These are phyloP conservation scores for Campodea augens DNA, from an alignment of 1,140 invertebrate species.

Conservation along the genomic window DNA sequence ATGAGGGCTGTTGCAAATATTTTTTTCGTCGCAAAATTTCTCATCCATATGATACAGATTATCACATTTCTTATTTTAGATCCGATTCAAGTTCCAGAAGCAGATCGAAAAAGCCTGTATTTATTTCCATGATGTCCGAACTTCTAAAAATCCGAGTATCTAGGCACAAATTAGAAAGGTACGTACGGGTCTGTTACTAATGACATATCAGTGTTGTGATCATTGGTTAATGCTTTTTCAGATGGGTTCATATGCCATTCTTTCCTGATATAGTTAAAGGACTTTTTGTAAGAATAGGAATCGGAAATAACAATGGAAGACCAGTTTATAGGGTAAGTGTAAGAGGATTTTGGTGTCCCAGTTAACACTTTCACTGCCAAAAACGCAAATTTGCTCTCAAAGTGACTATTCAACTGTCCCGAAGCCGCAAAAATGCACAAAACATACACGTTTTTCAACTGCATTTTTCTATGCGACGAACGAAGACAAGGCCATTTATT, in stretches of 20 bases:
- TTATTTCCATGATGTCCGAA: slow-evolving; percentile 56
- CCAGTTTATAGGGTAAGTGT: slow-evolving; percentile 64
- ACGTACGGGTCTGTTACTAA: slow-evolving; percentile 9
- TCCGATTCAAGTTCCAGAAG: slow-evolving; percentile 26
- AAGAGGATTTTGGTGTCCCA: background rate
- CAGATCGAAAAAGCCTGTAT: slow-evolving; percentile 34
- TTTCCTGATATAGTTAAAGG: slow-evolving; percentile 76
- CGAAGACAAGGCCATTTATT: no score
- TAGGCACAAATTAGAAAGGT: slow-evolving; percentile 73
- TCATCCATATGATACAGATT: no score
- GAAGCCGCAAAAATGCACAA: no score
- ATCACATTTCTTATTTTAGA: slow-evolving; percentile 16
- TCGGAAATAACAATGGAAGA: slow-evolving; percentile 70
- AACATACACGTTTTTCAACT: no score
- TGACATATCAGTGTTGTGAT: background rate
- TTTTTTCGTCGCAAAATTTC: no score
- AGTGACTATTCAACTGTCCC: no score
- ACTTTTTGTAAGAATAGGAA: slow-evolving; percentile 90
- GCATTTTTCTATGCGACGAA: no score
- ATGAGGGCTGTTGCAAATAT: no score
- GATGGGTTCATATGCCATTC: slow-evolving; percentile 89
- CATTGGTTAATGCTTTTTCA: slow-evolving; percentile 17
- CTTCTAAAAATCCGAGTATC: slow-evolving; percentile 74
- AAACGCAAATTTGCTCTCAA: no score
- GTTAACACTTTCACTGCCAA: no score